A percentile compares a stretch with the other conserved stretches of the same genome.
These are phyloP conservation scores for Gallinago paraguaiae DNA, from an alignment of 2,113 vertebrate genomes.

Conservation along the genomic window DNA sequence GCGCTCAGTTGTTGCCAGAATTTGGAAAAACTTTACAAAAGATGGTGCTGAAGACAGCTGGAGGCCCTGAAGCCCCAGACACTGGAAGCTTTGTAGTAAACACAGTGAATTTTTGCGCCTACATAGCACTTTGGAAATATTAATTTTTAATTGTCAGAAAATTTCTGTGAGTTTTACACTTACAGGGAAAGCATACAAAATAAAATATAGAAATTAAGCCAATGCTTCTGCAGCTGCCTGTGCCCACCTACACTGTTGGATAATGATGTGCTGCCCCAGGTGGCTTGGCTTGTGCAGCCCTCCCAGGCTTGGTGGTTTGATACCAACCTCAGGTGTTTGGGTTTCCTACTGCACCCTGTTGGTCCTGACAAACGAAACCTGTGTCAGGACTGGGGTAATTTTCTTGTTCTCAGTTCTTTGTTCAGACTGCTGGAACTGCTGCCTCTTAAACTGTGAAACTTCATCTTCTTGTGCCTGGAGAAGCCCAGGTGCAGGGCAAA, in stretches of 20 bases:
- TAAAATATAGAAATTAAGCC: neutral
- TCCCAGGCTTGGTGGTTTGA: neutral
- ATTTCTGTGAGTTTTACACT: neutral
- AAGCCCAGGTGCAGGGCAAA: neutral
- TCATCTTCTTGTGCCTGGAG: neutral
- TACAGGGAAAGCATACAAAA: neutral
- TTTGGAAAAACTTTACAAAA: neutral
- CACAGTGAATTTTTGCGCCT: neutral
- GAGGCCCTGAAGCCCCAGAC: neutral
- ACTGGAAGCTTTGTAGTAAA: neutral
- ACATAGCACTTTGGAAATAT: neutral
- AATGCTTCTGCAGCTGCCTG: neutral
- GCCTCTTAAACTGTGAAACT: neutral
- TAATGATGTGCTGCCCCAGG: neutral
- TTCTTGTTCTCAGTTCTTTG: neutral
- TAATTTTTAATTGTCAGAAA: neutral
- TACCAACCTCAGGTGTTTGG: accelerated
- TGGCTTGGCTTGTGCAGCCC: accelerated
- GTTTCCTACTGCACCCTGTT: neutral
- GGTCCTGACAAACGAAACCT: neutral
- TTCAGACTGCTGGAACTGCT: neutral
- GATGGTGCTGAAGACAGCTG: neutral
- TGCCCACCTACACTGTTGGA: neutral
- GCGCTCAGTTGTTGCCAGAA: accelerated
- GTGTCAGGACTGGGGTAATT: neutral